Base-by-base conservation (phyloP, 92 coral and sea anemone genomes). In the Actinernus sp. region DNA sequence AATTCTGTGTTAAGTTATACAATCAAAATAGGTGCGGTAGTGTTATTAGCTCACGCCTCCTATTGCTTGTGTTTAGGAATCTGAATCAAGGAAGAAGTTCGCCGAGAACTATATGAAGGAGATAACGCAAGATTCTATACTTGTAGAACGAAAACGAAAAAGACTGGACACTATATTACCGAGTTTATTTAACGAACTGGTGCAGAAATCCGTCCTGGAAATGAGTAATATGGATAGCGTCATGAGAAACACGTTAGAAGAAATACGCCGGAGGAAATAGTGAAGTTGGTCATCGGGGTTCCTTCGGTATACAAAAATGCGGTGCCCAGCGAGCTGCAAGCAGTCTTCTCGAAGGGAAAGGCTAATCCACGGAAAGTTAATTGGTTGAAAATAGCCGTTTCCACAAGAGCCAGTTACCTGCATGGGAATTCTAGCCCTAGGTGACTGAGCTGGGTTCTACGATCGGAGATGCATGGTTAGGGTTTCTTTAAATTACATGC, bases 51-150 rank as follows among this genome's bases (percentile, higher is more conserved):
- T n/a, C n/a, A 36, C 41, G 41, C 14, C 14, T 36, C 41, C 7
- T 36, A 9, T 45, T 17, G 10, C 19, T 45, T 45, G 17, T 7
- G 10, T 38, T 25, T 40, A 93, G 98, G 98, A 93, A 45, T 71
- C 80, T 36, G 90, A 93, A 27, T 55, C 74, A 22, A 71, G 92
- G 13, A 53, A 75, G 49, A 64, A 28, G 6, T 93, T 93, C 57
- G 74, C 97, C n/a, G 85, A 68, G 39, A 86, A 87, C 57, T 93
- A 82, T 63, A 80, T 93, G 56, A 90, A 65, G 50, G 91, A 84
- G 43, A 79, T 93, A 26, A 77, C 80, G 2, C 81, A 93, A 32
- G 86, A 89, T 4, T 84, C 89, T 51, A 65, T 86, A 31, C 73
- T 84, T 8, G 74, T 73, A 34, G 97, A 90, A 17, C 88, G 83